phyloP scores from a whole-genome alignment of 1,140 invertebrate genomes.

The Maconellicoccus hirsutus region DNA sequence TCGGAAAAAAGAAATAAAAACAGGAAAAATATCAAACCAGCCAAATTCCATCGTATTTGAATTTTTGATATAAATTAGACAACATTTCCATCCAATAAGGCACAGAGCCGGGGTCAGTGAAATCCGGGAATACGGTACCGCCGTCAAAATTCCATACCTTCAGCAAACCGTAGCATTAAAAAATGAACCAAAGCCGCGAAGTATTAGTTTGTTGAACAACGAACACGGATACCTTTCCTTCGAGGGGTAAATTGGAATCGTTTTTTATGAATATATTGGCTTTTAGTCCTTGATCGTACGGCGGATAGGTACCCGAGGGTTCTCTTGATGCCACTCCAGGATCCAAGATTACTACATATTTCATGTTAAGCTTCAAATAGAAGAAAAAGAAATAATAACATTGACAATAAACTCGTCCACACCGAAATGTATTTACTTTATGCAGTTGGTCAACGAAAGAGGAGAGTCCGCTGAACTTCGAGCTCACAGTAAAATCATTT shows the following conservation, averaged over 20 bases:
- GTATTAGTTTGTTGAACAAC: constrained; percentile 46
- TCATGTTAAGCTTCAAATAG: constrained; percentile 46
- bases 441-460: constrained; percentile 63
- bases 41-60: constrained; percentile 71
- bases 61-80: constrained; percentile 46
- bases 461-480: constrained; percentile 51
- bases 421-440: constrained; percentile 32
- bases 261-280: constrained; percentile 36
- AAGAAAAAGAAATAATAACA: not conserved
- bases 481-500: constrained; percentile 75
- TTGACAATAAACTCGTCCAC: not conserved
- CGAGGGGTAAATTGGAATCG: constrained; percentile 26
- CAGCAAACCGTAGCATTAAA: not conserved
- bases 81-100: constrained; percentile 66
- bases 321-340: constrained; percentile 57
- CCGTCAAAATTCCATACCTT: constrained; percentile 65
- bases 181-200: not conserved
- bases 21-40: constrained; percentile 43
- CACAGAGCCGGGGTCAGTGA: constrained; percentile 60
- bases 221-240: constrained; percentile 25
- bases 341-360: constrained; percentile 63
- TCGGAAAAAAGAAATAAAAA: no score
- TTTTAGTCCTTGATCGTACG: constrained; percentile 60
- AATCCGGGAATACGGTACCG: constrained; percentile 71
- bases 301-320: constrained; percentile 48